Evolutionary conservation across 1,140 invertebrate species (phyloP).

Genomic region (Drosophila carrolli): DNA sequence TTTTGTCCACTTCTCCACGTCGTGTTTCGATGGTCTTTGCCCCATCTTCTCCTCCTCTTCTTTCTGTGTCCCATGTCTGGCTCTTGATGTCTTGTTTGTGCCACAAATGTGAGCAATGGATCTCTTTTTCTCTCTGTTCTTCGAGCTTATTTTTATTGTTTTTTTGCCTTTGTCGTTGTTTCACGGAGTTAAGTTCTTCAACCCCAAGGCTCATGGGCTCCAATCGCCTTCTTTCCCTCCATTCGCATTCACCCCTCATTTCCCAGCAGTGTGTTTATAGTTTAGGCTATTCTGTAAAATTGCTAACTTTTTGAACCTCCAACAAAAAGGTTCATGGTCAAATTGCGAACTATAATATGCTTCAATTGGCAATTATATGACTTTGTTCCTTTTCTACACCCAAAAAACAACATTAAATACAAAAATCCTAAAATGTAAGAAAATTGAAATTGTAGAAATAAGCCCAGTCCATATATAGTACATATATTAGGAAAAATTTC

Average conservation of each 20-base stretch:
- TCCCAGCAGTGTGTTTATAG: background rate
- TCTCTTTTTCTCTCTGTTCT: slow-evolving; percentile 58
- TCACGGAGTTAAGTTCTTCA: slow-evolving; percentile 30
- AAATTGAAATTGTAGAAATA: too few species aligned
- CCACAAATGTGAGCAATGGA: slow-evolving; percentile 72
- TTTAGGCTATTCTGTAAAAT: background rate
- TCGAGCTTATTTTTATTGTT: slow-evolving; percentile 49
- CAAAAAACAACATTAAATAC: too few species aligned
- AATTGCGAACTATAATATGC: too few species aligned
- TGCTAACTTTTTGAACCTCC: too few species aligned
- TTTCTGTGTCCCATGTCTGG: slow-evolving; percentile 23
- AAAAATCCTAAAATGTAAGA: too few species aligned
- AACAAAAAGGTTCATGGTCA: too few species aligned
- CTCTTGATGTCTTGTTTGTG: slow-evolving; percentile 31
- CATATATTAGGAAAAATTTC: too few species aligned
- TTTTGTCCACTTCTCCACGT: slow-evolving; percentile 51
- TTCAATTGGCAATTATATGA: too few species aligned
- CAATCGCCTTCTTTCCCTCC: background rate
- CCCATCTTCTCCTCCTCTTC: slow-evolving; percentile 19
- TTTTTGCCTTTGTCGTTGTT: slow-evolving; percentile 37
- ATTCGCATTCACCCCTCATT: background rate
- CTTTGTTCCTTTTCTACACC: too few species aligned
- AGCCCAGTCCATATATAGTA: too few species aligned
- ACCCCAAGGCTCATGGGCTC: slow-evolving; percentile 19
- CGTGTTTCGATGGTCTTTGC: slow-evolving; percentile 16